These are phyloP conservation scores for Gephyroberyx darwinii DNA, from an alignment of 2,797 vertebrate species.

Conservation along the genomic window DNA sequence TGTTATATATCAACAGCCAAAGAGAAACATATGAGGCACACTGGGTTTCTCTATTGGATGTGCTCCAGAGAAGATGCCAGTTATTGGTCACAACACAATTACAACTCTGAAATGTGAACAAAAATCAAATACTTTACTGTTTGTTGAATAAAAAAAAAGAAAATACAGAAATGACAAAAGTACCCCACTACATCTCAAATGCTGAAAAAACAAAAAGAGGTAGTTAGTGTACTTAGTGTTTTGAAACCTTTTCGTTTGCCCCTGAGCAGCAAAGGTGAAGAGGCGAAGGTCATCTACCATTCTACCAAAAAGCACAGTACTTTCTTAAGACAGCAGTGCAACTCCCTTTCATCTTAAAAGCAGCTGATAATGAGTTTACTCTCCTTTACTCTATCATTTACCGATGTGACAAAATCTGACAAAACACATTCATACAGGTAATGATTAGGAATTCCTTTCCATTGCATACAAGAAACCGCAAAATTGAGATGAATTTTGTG, in stretches of 20 bases:
- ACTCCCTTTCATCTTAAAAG: conserved; percentile 23
- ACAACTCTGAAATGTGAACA: conserved; percentile 13
- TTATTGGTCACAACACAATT: neutral
- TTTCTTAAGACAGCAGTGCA: neutral
- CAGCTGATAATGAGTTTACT: neutral
- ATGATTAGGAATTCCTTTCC: conserved; percentile 16
- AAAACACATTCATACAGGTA: conserved; percentile 23
- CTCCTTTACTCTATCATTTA: conserved; percentile 1
- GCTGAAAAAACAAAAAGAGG: conserved; percentile 29
- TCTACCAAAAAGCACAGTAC: neutral
- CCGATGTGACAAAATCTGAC: neutral
- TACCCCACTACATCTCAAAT: conserved; percentile 11
- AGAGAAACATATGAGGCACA: conserved; percentile 9
- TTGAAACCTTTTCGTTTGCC: conserved; percentile 34
- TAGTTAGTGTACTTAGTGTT: conserved; percentile 42
- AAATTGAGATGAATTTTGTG: conserved; percentile 16
- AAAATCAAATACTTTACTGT: conserved; percentile 31
- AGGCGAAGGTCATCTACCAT: conserved; percentile 10
- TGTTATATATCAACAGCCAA: conserved; percentile 9
- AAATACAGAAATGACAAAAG: conserved; percentile 2
- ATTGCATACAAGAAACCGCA: conserved; percentile 20
- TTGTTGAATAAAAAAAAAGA: conserved; percentile 31
- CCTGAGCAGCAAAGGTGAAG: conserved; percentile 29
- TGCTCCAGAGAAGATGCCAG: conserved; percentile 6
- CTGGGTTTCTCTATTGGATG: conserved; percentile 9